phyloP scores from a whole-genome alignment of 2,888 invertebrate genomes.

The Spilosoma lubricipeda region DNA sequence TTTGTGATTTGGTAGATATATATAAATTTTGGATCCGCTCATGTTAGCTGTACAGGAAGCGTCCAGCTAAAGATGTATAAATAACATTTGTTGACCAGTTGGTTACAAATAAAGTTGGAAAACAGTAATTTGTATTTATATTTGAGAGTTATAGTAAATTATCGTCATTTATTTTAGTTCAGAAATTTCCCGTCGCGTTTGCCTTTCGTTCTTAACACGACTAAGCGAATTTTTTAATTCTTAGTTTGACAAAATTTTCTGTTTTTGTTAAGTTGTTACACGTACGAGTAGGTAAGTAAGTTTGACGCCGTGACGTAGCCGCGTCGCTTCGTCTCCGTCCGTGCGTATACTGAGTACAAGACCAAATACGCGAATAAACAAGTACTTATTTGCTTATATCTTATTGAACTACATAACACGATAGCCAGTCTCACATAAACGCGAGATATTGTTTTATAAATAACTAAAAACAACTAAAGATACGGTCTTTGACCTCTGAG shows the following conservation, averaged over 20 bases:
- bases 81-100: too few species aligned
- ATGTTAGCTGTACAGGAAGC: background rate
- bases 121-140: too few species aligned
- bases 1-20: too few species aligned
- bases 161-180: too few species aligned
- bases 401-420: background rate
- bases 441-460: background rate
- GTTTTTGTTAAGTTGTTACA: background rate
- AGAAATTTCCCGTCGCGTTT: too few species aligned
- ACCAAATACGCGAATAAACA: background rate
- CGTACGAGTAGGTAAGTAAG: background rate
- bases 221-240: background rate
- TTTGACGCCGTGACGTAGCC: background rate
- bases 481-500: conserved; percentile 1
- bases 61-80: background rate
- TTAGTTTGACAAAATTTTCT: background rate
- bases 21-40: background rate
- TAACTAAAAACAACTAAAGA: background rate
- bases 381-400: background rate
- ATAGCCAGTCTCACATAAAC: background rate
- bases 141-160: too few species aligned
- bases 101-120: too few species aligned
- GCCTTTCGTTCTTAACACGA: too few species aligned
- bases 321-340: too few species aligned
- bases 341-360: background rate